Conservation (phyloP, 1,140 invertebrate genomes). For the Stegodyphus mimosarum region DNA sequence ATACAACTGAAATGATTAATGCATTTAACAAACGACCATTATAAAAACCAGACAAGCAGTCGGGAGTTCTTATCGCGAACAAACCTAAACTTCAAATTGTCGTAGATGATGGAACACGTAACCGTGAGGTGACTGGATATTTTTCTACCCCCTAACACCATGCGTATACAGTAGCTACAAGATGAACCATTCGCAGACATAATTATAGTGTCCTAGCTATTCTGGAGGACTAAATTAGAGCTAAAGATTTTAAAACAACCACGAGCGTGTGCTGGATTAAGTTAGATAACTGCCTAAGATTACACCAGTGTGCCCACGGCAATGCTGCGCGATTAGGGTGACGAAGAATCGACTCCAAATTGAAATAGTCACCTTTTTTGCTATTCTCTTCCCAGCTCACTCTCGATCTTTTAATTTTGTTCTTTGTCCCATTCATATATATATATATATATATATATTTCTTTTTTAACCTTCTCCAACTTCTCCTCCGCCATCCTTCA, state of each 20-base stretch:
- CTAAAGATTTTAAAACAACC: conserved; percentile 12
- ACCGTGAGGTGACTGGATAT: background rate
- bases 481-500: conserved; percentile 33
- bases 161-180: conserved; percentile 34
- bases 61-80: background rate
- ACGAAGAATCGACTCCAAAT: conserved; percentile 43
- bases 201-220: conserved; percentile 36
- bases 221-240: conserved; percentile 14
- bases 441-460: background rate
- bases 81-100: conserved; percentile 6
- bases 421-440: no score
- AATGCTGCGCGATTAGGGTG: conserved; percentile 10
- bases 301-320: background rate
- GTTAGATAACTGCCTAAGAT: conserved; percentile 19
- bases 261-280: conserved; percentile 39
- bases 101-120: background rate
- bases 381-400: background rate
- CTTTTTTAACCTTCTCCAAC: background rate
- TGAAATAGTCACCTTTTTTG: conserved; percentile 53
- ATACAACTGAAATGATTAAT: background rate
- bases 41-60: background rate
- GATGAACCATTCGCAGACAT: background rate
- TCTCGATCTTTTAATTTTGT: no score
- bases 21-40: background rate
- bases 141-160: background rate